These are phyloP conservation scores for Clarias macrocephalus DNA, from an alignment of 2,113 vertebrate species.

Conservation along the genomic window DNA sequence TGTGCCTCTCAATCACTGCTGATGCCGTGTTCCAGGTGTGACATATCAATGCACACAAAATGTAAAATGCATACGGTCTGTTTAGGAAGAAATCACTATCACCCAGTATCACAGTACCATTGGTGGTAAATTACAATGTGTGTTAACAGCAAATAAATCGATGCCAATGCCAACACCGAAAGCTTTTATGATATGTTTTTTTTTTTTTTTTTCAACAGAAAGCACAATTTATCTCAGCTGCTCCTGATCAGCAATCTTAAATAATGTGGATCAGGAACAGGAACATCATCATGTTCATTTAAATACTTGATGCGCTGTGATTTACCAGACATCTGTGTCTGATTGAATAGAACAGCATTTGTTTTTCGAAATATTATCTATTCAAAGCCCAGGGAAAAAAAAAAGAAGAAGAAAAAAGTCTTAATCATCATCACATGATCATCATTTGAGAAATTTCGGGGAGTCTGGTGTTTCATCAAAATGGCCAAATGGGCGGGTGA, in stretches of 20 bases:
- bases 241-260: not conserved
- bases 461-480: conserved; percentile 15
- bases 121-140: not conserved
- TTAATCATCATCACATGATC: conserved; percentile 1
- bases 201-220: not conserved
- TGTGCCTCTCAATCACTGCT: not conserved
- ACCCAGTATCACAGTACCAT: not conserved
- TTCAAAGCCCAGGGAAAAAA: not conserved
- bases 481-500: not conserved
- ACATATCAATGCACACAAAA: not conserved
- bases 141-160: not conserved
- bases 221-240: not conserved
- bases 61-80: not conserved
- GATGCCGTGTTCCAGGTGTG: not conserved
- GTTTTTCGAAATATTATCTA: not conserved
- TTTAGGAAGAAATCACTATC: not conserved
- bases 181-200: not conserved
- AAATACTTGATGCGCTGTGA: not conserved
- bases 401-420: not conserved
- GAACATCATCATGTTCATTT: not conserved
- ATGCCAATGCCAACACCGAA: not conserved
- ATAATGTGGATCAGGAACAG: not conserved
- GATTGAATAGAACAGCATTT: not conserved
- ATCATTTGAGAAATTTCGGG: conserved; percentile 20
- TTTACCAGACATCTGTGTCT: not conserved